Evolutionary conservation across 2,888 invertebrate species (phyloP).

Genomic region (Coenonympha arcania): DNA sequence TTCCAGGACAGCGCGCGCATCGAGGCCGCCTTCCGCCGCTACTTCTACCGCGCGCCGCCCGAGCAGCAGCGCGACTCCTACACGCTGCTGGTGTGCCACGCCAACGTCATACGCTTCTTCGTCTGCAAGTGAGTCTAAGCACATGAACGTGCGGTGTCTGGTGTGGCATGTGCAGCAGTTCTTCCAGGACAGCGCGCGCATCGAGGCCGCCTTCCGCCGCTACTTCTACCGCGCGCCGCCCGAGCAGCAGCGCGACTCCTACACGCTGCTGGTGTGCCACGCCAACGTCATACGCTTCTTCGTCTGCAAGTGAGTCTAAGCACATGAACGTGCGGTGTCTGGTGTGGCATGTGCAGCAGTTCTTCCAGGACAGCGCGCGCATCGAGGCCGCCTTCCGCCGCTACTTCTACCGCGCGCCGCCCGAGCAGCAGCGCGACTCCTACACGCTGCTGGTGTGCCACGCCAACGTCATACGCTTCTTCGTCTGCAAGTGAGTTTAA

Average conservation of each 20-base stretch:
- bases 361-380: constrained; percentile 92
- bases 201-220: too few relatives aligned
- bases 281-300: constrained; percentile 98
- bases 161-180: constrained; percentile 79
- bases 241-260: constrained; percentile 84
- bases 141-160: constrained; percentile 35
- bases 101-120: constrained; percentile 97
- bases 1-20: constrained; percentile 86
- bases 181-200: too few relatives aligned
- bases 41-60: constrained; percentile 90
- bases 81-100: constrained; percentile 96
- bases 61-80: constrained; percentile 86
- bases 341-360: not conserved
- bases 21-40: constrained; percentile 87
- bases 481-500: constrained; percentile 86
- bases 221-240: constrained; percentile 93
- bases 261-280: constrained; percentile 95
- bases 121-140: constrained; percentile 89
- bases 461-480: constrained; percentile 97
- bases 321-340: not conserved
- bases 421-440: constrained; percentile 84
- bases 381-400: constrained; percentile 97
- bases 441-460: constrained; percentile 96
- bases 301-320: constrained; percentile 83
- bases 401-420: constrained; percentile 91